Percentiles rank a stretch among this genome's conserved stretches.
These are phyloP conservation scores for Synodontis membranacea DNA, from an alignment of 2,113 vertebrate species.

Conservation along the genomic window DNA sequence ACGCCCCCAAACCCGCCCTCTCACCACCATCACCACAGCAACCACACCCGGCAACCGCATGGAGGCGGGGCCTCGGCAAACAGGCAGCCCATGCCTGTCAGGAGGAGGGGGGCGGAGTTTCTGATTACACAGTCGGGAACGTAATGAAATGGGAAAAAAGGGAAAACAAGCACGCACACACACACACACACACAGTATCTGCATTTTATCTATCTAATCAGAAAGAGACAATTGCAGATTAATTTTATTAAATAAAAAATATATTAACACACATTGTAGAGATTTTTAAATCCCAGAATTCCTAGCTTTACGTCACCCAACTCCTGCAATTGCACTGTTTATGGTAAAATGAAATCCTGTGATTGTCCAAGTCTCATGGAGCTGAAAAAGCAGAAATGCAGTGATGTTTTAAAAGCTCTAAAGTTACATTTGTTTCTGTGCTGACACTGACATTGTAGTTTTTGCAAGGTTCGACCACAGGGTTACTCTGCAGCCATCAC, in stretches of 20 bases:
- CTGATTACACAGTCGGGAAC: constrained; percentile 70
- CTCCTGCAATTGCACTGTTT: background rate
- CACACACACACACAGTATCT: background rate
- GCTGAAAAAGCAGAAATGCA: background rate
- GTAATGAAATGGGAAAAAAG: constrained; percentile 50
- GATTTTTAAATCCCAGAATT: background rate
- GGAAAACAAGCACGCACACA: background rate
- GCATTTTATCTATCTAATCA: background rate
- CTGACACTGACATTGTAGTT: background rate
- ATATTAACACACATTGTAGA: background rate
- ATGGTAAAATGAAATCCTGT: background rate
- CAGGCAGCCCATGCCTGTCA: constrained; percentile 55
- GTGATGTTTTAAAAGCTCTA: background rate
- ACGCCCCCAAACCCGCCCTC: constrained; percentile 59
- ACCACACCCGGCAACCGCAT: constrained; percentile 70
- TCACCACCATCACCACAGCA: constrained; percentile 71
- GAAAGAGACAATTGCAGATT: no score
- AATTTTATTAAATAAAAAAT: no score
- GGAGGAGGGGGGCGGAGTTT: constrained; percentile 55
- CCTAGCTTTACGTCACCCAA: background rate
- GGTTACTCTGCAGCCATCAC: background rate
- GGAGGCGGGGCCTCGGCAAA: constrained; percentile 30
- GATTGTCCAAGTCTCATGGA: background rate
- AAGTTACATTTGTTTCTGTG: background rate
- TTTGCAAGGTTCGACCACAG: background rate